Base-by-base conservation (phyloP, 2,113 vertebrate species). In the Semnornis frantzii region DNA sequence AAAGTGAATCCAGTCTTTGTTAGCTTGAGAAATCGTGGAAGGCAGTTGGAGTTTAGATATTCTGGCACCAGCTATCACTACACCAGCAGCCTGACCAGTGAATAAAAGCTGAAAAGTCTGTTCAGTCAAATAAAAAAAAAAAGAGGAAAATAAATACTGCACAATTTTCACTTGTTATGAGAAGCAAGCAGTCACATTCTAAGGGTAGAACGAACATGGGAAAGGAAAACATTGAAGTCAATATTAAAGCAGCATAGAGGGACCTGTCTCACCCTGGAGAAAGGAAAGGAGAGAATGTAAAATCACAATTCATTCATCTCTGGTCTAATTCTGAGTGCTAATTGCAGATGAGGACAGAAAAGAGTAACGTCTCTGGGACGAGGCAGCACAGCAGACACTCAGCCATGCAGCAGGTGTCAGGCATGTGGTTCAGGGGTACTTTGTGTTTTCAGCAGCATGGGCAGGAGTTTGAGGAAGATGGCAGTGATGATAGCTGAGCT, bases 1-100 rank as follows among this genome's bases (percentile, higher is more conserved):
- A 59, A 82, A 96, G 33, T 91, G 89, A 96, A 96, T 92, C 70
- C 46, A 87, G 86, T 42, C 94, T 89, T 92, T 95, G 91, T 93
- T 82, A 80, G 82, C 33, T 57, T 82, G 55, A 76, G 74, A 89
- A 96, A 76, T 94, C 70, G 62, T 28, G 42, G 87, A 70, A 82
- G 28, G 68, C 71, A 3, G 33, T 70, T 76, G 63, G 74, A 80
- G 84, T 82, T 72, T 55, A 89, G 64, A 48, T 90, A 66, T 76
- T 89, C 46, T 59, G 68, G 68, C 68, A 30, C 82, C 65, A 55
- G 33, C 39, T 79, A 34, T 82, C 50, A 15, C 80, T 93, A n/a
- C 78, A n/a, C 70, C 24, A 75, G 33, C 5, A 63, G 59, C 30
- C 73, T 72, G 80, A 68, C 11, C 3, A 13, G 7, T 69, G 64